Conservation (phyloP, 1,140 invertebrate species). For the Drosophila baimaii region DNA sequence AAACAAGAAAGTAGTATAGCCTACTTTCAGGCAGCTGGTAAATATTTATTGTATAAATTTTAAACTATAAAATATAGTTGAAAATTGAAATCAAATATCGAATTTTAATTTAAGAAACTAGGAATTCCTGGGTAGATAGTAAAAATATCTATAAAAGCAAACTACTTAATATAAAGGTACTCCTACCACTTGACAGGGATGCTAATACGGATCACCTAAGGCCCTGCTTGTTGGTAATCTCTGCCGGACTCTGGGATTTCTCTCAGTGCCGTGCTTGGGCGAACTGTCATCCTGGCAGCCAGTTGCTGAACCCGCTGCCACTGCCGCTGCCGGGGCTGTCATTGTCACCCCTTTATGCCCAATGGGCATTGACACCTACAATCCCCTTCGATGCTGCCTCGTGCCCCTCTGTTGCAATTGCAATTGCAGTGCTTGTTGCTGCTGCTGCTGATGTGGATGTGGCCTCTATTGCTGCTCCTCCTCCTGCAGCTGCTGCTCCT, state of each 20-base stretch:
- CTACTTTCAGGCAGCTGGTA: no score
- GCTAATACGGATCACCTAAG: no score
- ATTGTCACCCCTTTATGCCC: constrained; percentile 16
- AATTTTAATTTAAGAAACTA: no score
- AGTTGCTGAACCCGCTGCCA: constrained; percentile 32
- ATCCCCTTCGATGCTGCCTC: constrained; percentile 46
- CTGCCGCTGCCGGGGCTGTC: not conserved
- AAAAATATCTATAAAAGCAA: not conserved
- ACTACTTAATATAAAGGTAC: not conserved
- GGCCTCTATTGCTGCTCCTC: constrained; percentile 32
- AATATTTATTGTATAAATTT: no score
- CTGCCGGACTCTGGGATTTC: not conserved
- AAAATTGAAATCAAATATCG: no score
- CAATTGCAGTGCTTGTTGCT: constrained; percentile 58
- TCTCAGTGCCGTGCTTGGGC: constrained; percentile 12
- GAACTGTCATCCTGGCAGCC: constrained; percentile 31
- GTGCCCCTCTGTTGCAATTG: constrained; percentile 60
- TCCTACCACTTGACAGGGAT: not conserved
- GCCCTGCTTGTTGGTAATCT: no score
- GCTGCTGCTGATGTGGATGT: not conserved
- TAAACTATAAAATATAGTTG: no score
- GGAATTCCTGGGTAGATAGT: no score
- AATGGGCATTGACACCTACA: constrained; percentile 59
- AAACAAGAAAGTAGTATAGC: no score
- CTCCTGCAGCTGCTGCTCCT: no score